Evolutionary conservation across 2,113 vertebrate genomes (phyloP).

Genomic region (Scopus umbretta): DNA sequence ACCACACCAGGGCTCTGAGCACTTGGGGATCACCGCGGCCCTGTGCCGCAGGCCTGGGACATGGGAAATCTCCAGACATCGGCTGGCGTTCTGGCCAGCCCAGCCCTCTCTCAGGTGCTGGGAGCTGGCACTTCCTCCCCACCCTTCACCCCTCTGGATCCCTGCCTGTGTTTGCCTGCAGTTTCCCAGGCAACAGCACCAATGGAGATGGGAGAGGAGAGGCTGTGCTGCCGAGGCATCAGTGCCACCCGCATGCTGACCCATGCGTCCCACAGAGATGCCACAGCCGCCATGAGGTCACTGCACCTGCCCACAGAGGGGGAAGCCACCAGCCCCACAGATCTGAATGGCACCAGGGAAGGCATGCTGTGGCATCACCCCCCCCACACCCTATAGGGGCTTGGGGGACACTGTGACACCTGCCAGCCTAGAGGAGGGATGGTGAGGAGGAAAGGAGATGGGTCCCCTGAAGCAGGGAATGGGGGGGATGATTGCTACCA

Average conservation of each 20-base stretch:
- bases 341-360: not conserved
- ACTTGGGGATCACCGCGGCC: not conserved
- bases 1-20: rapidly evolving
- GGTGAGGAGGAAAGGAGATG: not conserved
- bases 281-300: not conserved
- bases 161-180: not conserved
- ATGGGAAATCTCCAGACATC: not conserved
- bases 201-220: not conserved
- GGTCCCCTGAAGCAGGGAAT: not conserved
- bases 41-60: rapidly evolving
- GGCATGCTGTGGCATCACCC: not conserved
- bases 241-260: rapidly evolving
- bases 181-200: conserved; percentile 29
- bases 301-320: rapidly evolving
- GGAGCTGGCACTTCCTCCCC: not conserved
- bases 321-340: not conserved
- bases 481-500: not conserved
- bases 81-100: rapidly evolving
- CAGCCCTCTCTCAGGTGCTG: not conserved
- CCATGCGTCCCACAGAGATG: not conserved
- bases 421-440: not conserved
- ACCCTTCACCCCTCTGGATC: conserved; percentile 34
- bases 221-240: not conserved
- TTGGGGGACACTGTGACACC: not conserved
- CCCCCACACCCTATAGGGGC: rapidly evolving